These are phyloP conservation scores for Mesocentrotus franciscanus DNA, from an alignment of 53 echinoderm and acorn worm genomes.

Conservation along the genomic window DNA sequence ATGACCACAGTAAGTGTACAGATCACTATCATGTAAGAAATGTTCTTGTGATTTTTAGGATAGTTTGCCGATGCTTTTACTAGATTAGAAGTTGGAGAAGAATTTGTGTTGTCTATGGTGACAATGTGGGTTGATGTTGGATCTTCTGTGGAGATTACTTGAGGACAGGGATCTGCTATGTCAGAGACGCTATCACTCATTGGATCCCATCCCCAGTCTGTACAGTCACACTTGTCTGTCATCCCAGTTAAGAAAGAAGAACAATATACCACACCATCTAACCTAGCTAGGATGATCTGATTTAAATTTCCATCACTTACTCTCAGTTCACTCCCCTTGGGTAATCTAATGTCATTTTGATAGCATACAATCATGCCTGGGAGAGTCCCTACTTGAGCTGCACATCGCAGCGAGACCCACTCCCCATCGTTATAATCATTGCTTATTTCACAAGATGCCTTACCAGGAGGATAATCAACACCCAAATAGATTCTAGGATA, in stretches of 20 bases:
- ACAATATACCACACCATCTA: background rate
- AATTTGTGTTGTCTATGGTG: background rate
- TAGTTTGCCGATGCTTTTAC: background rate
- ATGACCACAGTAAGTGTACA: too few species aligned
- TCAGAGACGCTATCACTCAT: background rate
- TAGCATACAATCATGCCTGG: background rate
- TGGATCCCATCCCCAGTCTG: conserved; percentile 6
- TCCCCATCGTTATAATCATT: background rate
- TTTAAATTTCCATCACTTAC: background rate
- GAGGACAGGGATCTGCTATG: background rate
- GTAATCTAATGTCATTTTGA: background rate
- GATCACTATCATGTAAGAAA: background rate
- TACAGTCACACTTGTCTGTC: conserved; percentile 14
- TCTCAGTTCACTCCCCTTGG: background rate
- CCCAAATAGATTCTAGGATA: background rate
- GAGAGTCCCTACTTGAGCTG: background rate
- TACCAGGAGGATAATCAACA: background rate
- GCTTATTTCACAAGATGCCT: background rate
- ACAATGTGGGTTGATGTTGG: background rate
- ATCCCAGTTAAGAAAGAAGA: background rate
- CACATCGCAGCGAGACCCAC: background rate
- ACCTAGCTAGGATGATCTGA: background rate
- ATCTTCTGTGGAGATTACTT: background rate
- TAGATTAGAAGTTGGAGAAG: background rate
- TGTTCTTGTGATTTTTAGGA: background rate